Conservation (phyloP, 2,797 vertebrate species). For the Pseudomugil gertrudae region DNA sequence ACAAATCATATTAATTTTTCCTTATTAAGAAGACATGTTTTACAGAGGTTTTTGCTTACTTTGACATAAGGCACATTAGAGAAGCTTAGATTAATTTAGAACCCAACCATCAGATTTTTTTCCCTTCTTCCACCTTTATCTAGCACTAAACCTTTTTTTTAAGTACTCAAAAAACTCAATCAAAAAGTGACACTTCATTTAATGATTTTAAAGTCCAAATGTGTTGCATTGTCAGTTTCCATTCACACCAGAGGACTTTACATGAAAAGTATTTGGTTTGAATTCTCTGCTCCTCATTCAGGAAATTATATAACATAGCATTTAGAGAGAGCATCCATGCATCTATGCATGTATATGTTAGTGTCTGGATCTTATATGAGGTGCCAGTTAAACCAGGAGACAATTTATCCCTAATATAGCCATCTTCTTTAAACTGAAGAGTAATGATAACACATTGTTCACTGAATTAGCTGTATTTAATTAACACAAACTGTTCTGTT, state of each 20-base stretch:
- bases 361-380: not conserved
- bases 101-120: conserved; percentile 16
- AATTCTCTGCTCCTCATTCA: not conserved
- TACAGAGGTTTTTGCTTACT: not conserved
- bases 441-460: not conserved
- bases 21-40: not conserved
- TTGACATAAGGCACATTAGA: conserved; percentile 8
- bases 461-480: no score
- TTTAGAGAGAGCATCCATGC: not conserved
- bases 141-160: no score
- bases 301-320: not conserved
- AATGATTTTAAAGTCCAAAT: conserved; percentile 22
- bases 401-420: not conserved
- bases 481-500: not conserved
- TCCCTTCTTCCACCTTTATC: conserved; percentile 37
- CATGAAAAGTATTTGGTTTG: no score
- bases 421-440: not conserved
- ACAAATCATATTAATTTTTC: not conserved
- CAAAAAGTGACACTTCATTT: conserved; percentile 53
- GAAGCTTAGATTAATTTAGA: conserved; percentile 50
- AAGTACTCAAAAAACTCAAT: conserved; percentile 42
- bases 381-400: conserved; percentile 8
- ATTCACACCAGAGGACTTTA: conserved; percentile 12
- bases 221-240: conserved; percentile 29
- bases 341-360: not conserved